Conservation (phyloP, 2,888 invertebrate genomes). For the Hedychridium roseum region DNA sequence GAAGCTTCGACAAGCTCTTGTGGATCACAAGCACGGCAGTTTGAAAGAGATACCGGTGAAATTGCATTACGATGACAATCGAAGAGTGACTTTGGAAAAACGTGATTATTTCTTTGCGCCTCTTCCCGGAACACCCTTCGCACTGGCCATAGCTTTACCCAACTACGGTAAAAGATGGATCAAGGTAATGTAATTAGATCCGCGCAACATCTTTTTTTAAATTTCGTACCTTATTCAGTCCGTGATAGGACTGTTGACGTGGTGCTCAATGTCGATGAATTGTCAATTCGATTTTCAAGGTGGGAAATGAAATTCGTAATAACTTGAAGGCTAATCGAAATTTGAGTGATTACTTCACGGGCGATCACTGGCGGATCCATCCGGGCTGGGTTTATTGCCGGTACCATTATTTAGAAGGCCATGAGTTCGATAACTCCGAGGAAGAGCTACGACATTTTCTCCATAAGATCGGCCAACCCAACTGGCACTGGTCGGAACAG, state of each 20-base stretch:
- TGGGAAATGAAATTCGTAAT: constrained; percentile 79
- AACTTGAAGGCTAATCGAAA: constrained; percentile 74
- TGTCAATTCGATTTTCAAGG: constrained; percentile 57
- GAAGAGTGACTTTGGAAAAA: constrained; percentile 80
- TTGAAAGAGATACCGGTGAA: constrained; percentile 75
- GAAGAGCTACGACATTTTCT: constrained; percentile 80
- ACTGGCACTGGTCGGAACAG: constrained; percentile 73
- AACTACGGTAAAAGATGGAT: constrained; percentile 82
- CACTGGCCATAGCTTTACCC: constrained; percentile 85
- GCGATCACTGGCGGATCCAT: constrained; percentile 80
- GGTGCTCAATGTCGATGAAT: neutral
- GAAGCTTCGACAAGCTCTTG: constrained; percentile 74
- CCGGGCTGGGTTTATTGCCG: constrained; percentile 92
- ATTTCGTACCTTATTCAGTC: too few species aligned
- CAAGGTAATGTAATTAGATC: too few species aligned
- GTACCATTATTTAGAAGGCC: constrained; percentile 83
- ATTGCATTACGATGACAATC: constrained; percentile 86
- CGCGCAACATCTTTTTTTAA: too few species aligned
- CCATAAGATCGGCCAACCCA: constrained; percentile 68
- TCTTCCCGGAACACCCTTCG: constrained; percentile 85
- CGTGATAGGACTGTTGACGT: neutral
- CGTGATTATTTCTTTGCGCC: constrained; percentile 87
- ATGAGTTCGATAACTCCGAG: constrained; percentile 78
- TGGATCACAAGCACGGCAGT: constrained; percentile 74
- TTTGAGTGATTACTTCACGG: constrained; percentile 77